A percentile compares a stretch with the other conserved stretches of the same genome.
Evolutionary conservation across 2,113 vertebrate species (phyloP).

Genomic region (Melanerpes formicivorus): DNA sequence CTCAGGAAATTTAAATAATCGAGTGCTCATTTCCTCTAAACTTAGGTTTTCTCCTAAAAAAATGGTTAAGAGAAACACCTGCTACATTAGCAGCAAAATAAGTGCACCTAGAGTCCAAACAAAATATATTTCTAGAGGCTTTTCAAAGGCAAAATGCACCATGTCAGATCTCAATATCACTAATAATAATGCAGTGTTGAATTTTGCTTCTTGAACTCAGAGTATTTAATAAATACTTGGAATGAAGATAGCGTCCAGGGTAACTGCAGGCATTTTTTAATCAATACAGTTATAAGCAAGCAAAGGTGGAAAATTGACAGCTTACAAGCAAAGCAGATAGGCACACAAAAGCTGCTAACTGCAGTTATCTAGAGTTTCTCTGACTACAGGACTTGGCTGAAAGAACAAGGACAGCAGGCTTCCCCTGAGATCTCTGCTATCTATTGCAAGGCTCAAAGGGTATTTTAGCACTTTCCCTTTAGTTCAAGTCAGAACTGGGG

Average conservation of each 20-base stretch:
- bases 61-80: slow-evolving; percentile 82
- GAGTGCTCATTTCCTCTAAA: slow-evolving; percentile 81
- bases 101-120: not conserved
- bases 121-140: not conserved
- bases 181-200: not conserved
- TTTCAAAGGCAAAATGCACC: slow-evolving; percentile 7
- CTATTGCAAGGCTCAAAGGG: not conserved
- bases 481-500: not conserved
- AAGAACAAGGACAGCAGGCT: not conserved
- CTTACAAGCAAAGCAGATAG: not conserved
- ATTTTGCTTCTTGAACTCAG: not conserved
- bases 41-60: slow-evolving; percentile 72
- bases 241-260: not conserved
- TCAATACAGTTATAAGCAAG: not conserved
- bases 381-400: not conserved
- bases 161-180: not conserved
- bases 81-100: slow-evolving; percentile 63
- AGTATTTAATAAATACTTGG: not conserved
- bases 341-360: not conserved
- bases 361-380: not conserved
- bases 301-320: not conserved
- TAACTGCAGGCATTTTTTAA: not conserved
- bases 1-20: slow-evolving; percentile 87
- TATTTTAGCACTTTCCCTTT: not conserved
- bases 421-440: not conserved